Percentiles rank a stretch among this genome's conserved stretches.
Conservation (phyloP, 2,113 vertebrate species). For the Apistogramma diplotaenia region DNA sequence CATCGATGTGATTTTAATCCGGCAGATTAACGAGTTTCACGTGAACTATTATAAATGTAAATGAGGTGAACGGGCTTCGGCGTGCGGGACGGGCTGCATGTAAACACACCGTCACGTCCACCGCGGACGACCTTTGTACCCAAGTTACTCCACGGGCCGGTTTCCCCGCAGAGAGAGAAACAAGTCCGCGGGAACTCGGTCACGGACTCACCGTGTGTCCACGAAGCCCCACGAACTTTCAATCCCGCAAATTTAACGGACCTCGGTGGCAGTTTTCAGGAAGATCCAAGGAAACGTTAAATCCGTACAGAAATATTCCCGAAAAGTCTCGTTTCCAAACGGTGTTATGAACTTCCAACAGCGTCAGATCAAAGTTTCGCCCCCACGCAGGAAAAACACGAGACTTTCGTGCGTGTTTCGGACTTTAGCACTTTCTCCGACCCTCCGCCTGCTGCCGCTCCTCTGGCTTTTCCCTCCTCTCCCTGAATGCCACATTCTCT, state of each 20-base stretch:
- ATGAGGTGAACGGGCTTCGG: fast-evolving
- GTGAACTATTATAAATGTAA: neutral
- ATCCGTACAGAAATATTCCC: neutral
- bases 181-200: fast-evolving
- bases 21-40: neutral
- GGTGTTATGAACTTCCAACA: neutral
- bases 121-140: constrained; percentile 41
- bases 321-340: neutral
- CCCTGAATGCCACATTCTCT: constrained; percentile 49
- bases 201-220: neutral
- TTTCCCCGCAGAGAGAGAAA: fast-evolving
- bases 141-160: neutral
- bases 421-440: neutral
- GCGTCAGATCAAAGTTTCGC: fast-evolving
- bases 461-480: constrained; percentile 33
- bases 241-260: neutral
- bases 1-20: neutral
- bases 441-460: neutral
- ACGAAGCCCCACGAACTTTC: neutral
- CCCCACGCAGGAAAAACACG: neutral
- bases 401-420: fast-evolving
- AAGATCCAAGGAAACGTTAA: neutral
- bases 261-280: neutral
- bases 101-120: constrained; percentile 12
- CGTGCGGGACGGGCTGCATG: neutral